Conservation (phyloP, 2,113 vertebrate species). For the Grallaria varia region DNA sequence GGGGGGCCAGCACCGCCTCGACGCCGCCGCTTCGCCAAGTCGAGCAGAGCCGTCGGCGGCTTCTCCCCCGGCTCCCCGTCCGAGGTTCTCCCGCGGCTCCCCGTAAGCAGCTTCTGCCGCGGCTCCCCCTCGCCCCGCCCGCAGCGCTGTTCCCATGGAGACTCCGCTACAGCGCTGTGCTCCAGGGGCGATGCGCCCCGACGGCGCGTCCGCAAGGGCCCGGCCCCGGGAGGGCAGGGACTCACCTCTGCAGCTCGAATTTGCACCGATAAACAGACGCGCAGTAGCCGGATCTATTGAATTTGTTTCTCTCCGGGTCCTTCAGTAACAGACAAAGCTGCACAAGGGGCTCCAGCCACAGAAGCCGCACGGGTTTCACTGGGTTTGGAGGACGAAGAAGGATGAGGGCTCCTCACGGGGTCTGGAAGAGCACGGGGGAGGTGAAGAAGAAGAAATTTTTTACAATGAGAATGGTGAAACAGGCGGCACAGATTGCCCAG, state of each 20-base stretch:
- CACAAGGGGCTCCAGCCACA: background rate
- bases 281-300: fast-evolving
- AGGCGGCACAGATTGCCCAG: background rate
- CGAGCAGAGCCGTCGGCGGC: background rate
- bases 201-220: background rate
- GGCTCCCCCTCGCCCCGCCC: constrained; percentile 40
- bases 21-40: background rate
- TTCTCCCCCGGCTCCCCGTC: background rate
- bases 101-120: no score
- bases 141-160: constrained; percentile 77
- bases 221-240: background rate
- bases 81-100: background rate
- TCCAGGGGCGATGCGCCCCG: background rate
- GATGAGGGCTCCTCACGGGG: background rate
- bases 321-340: background rate
- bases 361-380: background rate
- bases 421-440: background rate
- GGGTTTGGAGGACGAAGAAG: background rate
- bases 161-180: constrained; percentile 75
- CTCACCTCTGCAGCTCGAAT: fast-evolving
- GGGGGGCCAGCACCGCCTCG: background rate
- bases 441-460: background rate
- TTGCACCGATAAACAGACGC: background rate
- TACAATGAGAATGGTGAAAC: background rate
- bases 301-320: background rate